These are phyloP conservation scores for Drosophila rubida DNA, from an alignment of 2,888 invertebrate genomes.

Conservation along the genomic window DNA sequence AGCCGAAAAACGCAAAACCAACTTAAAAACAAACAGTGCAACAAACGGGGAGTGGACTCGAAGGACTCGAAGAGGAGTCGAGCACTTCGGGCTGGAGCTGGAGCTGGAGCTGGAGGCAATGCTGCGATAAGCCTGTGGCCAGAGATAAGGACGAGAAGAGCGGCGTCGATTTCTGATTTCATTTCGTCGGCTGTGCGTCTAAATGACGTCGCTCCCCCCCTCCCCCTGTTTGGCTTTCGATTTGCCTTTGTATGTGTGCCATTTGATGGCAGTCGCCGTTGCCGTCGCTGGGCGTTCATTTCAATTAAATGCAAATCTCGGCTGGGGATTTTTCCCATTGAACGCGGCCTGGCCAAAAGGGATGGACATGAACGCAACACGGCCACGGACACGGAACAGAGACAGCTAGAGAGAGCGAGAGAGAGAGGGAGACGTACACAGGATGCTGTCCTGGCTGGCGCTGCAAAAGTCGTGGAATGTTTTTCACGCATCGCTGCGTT, in stretches of 20 bases:
- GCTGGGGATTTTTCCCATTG: conserved; percentile 57
- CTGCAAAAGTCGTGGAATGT: conserved; percentile 70
- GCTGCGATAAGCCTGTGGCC: conserved; percentile 59
- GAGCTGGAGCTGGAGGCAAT: too few species aligned
- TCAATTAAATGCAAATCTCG: conserved; percentile 78
- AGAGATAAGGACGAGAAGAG: conserved; percentile 38
- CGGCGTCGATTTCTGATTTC: conserved; percentile 69
- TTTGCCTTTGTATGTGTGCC: conserved; percentile 36
- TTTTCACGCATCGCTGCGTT: conserved; percentile 78
- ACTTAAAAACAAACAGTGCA: conserved; percentile 54
- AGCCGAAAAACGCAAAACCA: conserved; percentile 30
- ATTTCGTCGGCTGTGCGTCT: conserved; percentile 50
- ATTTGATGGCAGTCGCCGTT: conserved; percentile 40
- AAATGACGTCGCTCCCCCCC: conserved; percentile 45
- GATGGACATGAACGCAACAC: conserved; percentile 6
- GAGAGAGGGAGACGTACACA: neutral
- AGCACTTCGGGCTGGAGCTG: too few species aligned
- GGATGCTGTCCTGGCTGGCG: conserved; percentile 36
- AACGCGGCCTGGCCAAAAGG: conserved; percentile 33
- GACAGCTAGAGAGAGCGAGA: neutral
- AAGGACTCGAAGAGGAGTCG: neutral
- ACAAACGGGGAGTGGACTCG: conserved; percentile 14
- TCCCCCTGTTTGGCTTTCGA: conserved; percentile 38
- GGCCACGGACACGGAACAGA: neutral
- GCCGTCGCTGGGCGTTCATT: conserved; percentile 63